Evolutionary conservation across 2,797 vertebrate genomes (phyloP).

Genomic region (Enteromius fasciolatus): DNA sequence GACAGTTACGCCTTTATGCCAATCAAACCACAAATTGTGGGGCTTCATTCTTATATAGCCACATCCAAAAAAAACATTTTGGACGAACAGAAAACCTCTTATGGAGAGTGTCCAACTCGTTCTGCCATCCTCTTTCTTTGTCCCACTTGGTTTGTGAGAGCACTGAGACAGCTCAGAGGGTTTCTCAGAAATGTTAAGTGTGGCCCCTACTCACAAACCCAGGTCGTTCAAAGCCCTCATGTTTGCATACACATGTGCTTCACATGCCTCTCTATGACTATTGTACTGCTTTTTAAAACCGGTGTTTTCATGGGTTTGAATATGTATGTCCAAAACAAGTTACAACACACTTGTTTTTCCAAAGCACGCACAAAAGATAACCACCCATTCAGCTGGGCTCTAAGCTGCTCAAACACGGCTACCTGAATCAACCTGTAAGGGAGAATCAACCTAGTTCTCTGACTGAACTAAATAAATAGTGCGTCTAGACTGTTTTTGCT

Average conservation of each 20-base stretch:
- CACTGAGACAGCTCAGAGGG: slow-evolving; percentile 65
- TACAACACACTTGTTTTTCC: slow-evolving; percentile 66
- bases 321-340: slow-evolving; percentile 67
- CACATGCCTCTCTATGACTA: slow-evolving; percentile 52
- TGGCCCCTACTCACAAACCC: slow-evolving; percentile 50
- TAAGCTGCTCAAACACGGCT: slow-evolving; percentile 50
- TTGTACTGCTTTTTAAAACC: slow-evolving; percentile 59
- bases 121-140: slow-evolving; percentile 59
- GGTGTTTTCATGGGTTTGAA: slow-evolving; percentile 62
- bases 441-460: slow-evolving; percentile 27
- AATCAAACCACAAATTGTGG: slow-evolving; percentile 74
- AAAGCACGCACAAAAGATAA: slow-evolving; percentile 57
- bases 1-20: slow-evolving; percentile 70
- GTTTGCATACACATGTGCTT: slow-evolving; percentile 52
- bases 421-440: slow-evolving; percentile 52
- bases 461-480: slow-evolving; percentile 33
- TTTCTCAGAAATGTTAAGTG: slow-evolving; percentile 57
- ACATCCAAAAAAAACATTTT: slow-evolving; percentile 69
- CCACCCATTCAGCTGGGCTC: slow-evolving; percentile 52
- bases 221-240: slow-evolving; percentile 51
- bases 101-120: slow-evolving; percentile 69
- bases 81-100: slow-evolving; percentile 67
- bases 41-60: slow-evolving; percentile 72
- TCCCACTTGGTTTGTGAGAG: slow-evolving; percentile 58
- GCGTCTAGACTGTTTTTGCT: not conserved